Evolutionary conservation across 2,888 invertebrate species (phyloP).

Genomic region (Rhimphoctona megacephalus): DNA sequence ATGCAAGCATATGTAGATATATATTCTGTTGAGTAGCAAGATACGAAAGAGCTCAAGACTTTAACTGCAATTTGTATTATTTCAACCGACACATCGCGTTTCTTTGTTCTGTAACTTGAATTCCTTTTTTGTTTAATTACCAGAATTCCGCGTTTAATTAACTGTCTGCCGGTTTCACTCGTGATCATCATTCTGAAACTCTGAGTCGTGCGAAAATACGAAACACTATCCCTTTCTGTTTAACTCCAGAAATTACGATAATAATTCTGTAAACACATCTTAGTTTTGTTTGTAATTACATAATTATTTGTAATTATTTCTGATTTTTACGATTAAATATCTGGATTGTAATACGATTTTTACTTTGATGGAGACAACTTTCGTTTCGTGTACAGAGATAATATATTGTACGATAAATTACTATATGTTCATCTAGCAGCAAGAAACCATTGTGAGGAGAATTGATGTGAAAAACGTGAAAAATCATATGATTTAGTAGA

Average conservation of each 20-base stretch:
- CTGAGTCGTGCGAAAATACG: background rate
- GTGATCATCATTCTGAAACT: conserved; percentile 17
- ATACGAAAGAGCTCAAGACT: conserved; percentile 9
- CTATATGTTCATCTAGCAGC: background rate
- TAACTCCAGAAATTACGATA: background rate
- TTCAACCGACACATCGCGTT: conserved; percentile 35
- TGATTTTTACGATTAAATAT: background rate
- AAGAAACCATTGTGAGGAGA: background rate
- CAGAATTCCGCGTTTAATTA: conserved; percentile 45
- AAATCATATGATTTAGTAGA: background rate
- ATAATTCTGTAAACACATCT: background rate
- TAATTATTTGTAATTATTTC: conserved; percentile 6
- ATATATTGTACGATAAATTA: background rate
- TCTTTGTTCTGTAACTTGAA: conserved; percentile 45
- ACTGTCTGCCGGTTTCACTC: conserved; percentile 9
- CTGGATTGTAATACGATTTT: background rate
- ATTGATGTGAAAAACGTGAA: background rate
- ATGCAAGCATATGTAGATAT: too few species aligned
- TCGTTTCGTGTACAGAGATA: background rate
- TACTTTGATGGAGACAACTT: background rate
- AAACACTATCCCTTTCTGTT: background rate
- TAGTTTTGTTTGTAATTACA: conserved; percentile 17
- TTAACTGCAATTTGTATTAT: conserved; percentile 40
- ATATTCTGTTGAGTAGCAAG: background rate
- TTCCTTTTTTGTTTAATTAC: conserved; percentile 28